Conservation (phyloP, 1,140 invertebrate species). For the Brachionus plicatilis region DNA sequence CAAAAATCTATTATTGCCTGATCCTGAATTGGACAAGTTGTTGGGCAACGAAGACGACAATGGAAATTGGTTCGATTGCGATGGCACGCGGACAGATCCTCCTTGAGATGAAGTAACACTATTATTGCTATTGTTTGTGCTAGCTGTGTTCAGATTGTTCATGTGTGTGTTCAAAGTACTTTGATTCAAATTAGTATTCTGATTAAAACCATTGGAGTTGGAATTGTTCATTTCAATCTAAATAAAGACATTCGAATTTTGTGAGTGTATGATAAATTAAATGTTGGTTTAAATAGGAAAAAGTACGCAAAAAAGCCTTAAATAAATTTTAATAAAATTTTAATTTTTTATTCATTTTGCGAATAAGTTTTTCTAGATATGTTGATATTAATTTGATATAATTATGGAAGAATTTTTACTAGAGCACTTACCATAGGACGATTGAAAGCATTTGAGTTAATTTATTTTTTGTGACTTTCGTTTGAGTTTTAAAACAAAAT, state of each 20-base stretch:
- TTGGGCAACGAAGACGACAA: neutral
- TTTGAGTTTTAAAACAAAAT: neutral
- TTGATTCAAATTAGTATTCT: neutral
- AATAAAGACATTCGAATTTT: neutral
- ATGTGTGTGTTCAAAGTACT: neutral
- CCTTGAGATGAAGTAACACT: neutral
- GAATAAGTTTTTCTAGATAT: neutral
- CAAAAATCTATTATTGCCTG: neutral
- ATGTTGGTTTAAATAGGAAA: neutral
- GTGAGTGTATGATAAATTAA: neutral
- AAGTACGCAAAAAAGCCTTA: slow-evolving; percentile 27
- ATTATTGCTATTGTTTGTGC: neutral
- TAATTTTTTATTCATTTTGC: slow-evolving; percentile 31
- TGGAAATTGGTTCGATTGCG: neutral
- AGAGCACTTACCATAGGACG: neutral
- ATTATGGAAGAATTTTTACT: neutral
- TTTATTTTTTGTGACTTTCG: neutral
- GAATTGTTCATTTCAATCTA: slow-evolving; percentile 28
- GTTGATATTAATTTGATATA: neutral
- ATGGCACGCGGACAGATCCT: neutral
- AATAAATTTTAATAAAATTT: slow-evolving; percentile 20
- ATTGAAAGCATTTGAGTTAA: neutral
- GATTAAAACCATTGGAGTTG: slow-evolving; percentile 25
- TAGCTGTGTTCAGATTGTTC: neutral
- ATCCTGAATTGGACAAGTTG: neutral